phyloP scores from a whole-genome alignment of 2,888 invertebrate species.

The Vesta saturnalis region DNA sequence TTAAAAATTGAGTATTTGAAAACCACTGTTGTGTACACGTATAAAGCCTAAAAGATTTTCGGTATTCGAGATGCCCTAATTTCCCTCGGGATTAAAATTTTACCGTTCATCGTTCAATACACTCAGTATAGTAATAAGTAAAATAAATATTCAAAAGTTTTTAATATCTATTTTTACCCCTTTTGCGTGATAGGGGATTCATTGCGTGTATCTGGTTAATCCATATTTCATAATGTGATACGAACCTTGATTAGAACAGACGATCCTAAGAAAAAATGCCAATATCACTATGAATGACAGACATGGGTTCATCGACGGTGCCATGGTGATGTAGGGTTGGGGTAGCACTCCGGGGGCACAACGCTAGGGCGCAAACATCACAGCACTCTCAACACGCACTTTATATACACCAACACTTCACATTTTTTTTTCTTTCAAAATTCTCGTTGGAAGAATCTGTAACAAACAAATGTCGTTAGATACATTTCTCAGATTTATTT shows the following conservation, averaged over 20 bases:
- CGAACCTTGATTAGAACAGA: slow-evolving; percentile 53
- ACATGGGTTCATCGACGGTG: slow-evolving; percentile 47
- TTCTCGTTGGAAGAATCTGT: slow-evolving; percentile 39
- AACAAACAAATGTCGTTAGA: slow-evolving; percentile 38
- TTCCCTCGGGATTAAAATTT: slow-evolving; percentile 17
- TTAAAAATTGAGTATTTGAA: too few species aligned
- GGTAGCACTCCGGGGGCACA: slow-evolving; percentile 47
- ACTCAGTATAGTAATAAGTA: neutral
- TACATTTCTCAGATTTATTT: neutral
- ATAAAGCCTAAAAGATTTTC: slow-evolving; percentile 13
- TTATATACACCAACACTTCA: slow-evolving; percentile 42
- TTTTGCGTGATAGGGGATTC: slow-evolving; percentile 3
- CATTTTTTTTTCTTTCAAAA: slow-evolving; percentile 40
- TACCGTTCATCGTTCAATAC: neutral
- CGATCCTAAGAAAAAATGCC: slow-evolving; percentile 51
- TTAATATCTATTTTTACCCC: slow-evolving; percentile 2
- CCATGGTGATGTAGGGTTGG: slow-evolving; percentile 51
- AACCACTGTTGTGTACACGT: too few species aligned
- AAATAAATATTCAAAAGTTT: slow-evolving; percentile 15
- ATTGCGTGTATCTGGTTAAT: slow-evolving; percentile 35
- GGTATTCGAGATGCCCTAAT: slow-evolving; percentile 18
- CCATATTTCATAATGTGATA: slow-evolving; percentile 49
- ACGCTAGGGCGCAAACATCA: slow-evolving; percentile 50
- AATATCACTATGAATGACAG: slow-evolving; percentile 53
- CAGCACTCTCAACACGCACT: slow-evolving; percentile 47